Base-by-base conservation (phyloP, 2,797 vertebrate species). In the Microchirus variegatus region DNA sequence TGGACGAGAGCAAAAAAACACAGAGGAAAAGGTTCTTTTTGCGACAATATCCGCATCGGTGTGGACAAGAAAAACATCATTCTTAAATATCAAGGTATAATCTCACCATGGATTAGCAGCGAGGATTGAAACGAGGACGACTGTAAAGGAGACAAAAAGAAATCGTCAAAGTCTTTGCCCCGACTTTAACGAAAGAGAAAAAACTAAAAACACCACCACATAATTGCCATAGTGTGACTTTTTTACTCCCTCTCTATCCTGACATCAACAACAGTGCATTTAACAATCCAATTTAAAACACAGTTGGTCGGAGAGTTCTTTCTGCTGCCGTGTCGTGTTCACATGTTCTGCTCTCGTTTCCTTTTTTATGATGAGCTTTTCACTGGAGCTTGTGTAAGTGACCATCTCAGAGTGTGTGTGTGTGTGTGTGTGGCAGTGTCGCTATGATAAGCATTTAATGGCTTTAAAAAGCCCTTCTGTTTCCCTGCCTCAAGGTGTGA, bases 231-330 rank as follows among this genome's bases (percentile, higher is more conserved):
- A 35, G 41, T 43, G 48, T 48, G 45, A 58, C 67, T 61, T 70
- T 59, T 19, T n/a, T n/a, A n/a, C n/a, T 37, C 35, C 51, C 43
- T 50, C n/a, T 5, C 36, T 43, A 19, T 17, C 47, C 36, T 26
- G 49, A 63, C 64, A 49, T 16, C 44, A 1, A 40, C 63, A 76
- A 78, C 79, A 78, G 83, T 73, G 88, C 31, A 31, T 31, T 22
- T 22, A 87, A 91, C 84, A 65, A 83, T 86, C 82, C 83, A 79
- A 72, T 77, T 85, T 70, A 86, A 58, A 56, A 63, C 37, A 61
- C 44, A 17, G 37, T 4, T 53, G 61, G 16, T 36, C 4, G 66
- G 66, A 61, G 51, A 38, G 46, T 52, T 52, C 43, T 38, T 59
- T 46, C 43, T 6, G 48, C 50, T 57, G 22, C 16, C 22, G 37